Evolutionary conservation across 2,797 vertebrate genomes (phyloP).

Genomic region (Podargus strigoides): DNA sequence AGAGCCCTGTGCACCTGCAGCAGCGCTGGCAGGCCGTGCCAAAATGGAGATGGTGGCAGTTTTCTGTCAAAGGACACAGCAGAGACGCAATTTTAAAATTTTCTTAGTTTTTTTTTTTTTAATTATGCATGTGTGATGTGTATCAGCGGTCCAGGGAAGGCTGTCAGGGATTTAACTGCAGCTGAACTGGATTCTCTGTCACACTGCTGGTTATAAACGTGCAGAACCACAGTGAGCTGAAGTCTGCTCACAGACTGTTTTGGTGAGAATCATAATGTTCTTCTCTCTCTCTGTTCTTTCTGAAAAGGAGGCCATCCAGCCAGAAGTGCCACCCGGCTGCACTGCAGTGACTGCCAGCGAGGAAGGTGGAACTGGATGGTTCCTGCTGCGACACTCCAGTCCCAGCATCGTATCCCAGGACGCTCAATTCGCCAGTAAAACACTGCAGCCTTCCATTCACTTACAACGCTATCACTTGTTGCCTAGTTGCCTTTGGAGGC

Average conservation of each 20-base stretch:
- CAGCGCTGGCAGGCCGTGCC: background rate
- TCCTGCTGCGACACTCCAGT: background rate
- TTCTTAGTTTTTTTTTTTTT: background rate
- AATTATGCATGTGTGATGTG: background rate
- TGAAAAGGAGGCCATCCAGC: background rate
- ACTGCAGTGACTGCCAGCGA: background rate
- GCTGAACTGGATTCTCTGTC: background rate
- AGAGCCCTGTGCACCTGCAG: accelerated
- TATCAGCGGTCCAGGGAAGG: background rate
- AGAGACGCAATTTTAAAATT: background rate
- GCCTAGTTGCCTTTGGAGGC: background rate
- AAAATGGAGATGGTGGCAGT: background rate
- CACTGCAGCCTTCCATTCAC: background rate
- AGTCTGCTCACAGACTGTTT: background rate
- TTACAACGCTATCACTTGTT: background rate
- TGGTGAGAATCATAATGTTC: background rate
- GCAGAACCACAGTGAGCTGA: no score
- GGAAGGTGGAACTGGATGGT: background rate
- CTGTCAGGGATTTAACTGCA: background rate
- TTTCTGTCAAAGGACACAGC: background rate
- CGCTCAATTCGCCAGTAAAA: background rate
- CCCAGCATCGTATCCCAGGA: background rate
- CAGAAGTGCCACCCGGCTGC: background rate
- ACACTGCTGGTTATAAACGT: background rate
- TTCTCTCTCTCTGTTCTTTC: background rate